Percentiles rank a stretch among this genome's conserved stretches.
Conservation (phyloP, 2,888 invertebrate species). For the Bimastos eiseni region DNA sequence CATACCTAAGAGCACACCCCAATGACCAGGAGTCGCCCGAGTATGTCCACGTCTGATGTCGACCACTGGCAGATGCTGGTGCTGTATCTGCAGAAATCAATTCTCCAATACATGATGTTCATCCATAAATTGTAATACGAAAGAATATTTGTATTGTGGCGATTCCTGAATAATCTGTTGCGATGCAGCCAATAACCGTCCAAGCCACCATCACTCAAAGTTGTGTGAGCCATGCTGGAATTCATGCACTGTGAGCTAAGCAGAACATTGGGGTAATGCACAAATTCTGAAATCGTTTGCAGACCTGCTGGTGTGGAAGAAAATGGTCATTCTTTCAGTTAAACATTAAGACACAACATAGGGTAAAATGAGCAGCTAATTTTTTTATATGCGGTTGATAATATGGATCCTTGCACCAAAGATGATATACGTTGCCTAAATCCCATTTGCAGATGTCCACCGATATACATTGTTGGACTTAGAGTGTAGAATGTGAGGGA, state of each 20-base stretch:
- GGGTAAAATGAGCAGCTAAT: neutral
- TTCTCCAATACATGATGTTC: neutral
- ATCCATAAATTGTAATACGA: neutral
- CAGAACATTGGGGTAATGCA: neutral
- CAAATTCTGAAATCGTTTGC: neutral
- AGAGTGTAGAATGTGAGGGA: neutral
- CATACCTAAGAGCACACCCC: constrained; percentile 7
- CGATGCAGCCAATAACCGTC: neutral
- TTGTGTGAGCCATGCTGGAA: neutral
- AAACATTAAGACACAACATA: neutral
- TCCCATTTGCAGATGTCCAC: neutral
- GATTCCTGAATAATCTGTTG: neutral
- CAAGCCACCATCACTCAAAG: neutral
- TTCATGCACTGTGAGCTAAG: too few relatives aligned
- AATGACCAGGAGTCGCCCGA: constrained; percentile 24
- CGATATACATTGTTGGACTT: neutral
- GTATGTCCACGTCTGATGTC: constrained; percentile 8
- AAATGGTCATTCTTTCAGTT: neutral
- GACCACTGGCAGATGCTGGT: neutral
- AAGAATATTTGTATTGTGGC: neutral
- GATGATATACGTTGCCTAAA: neutral
- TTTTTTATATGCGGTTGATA: neutral
- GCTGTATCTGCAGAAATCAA: neutral
- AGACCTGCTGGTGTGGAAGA: neutral
- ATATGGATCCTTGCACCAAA: neutral